These are phyloP conservation scores for Paradoxurus hermaphroditus DNA, from an alignment of 2,113 vertebrate species.

Conservation along the genomic window DNA sequence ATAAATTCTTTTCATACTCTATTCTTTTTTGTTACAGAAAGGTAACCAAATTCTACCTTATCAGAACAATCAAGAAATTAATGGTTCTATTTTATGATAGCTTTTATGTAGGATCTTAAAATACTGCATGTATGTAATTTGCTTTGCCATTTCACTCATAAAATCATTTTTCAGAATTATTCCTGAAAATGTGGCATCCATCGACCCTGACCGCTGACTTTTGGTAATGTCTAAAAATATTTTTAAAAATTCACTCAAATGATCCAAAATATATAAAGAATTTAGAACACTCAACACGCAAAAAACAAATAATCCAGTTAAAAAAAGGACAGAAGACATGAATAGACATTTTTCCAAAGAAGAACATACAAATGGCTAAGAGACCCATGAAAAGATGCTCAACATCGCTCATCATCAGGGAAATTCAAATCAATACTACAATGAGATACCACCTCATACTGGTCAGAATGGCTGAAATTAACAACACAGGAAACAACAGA, in stretches of 20 bases:
- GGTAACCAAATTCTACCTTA: constrained; percentile 25
- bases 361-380: neutral
- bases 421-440: neutral
- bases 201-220: neutral
- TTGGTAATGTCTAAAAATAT: neutral
- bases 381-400: neutral
- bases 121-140: neutral
- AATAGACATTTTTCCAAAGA: neutral
- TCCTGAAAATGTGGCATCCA: neutral
- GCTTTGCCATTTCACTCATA: constrained; percentile 10
- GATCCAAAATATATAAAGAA: neutral
- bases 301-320: neutral
- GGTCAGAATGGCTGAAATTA: neutral
- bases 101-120: constrained; percentile 3
- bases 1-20: neutral
- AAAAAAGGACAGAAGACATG: neutral
- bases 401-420: neutral
- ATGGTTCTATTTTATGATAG: neutral
- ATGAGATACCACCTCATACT: neutral
- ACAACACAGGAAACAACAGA: neutral
- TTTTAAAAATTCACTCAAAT: neutral
- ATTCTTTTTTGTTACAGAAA: constrained; percentile 27
- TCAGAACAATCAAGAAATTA: constrained; percentile 26
- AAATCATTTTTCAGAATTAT: constrained; percentile 43
- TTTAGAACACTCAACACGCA: neutral